Evolutionary conservation across 2,797 vertebrate species (phyloP), one percentile per base, ranked within the genome.

Genomic region (Lophura swinhoii): DNA sequence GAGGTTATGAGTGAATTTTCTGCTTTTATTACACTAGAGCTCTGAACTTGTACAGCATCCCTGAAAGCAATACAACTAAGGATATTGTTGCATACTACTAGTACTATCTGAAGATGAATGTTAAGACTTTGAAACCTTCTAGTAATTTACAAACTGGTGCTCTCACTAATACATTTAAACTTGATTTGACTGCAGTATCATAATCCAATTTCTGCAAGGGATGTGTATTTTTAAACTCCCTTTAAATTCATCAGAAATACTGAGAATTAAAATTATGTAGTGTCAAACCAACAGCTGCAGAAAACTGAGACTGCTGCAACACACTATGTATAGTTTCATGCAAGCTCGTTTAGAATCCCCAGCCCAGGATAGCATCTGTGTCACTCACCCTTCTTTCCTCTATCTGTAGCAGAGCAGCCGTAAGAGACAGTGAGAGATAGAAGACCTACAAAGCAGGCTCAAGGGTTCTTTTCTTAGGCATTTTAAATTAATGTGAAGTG

Each of bases 401-500:
- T 18, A 0, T 21, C 41, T n/a, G 51, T 33, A 87, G 83, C 64
- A n/a, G 9, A 75, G 70, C 83, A 73, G 58, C 67, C 77, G 55
- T 53, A 56, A 49, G 44, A 84, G 76, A 49, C 77, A 78, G 35
- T 0, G 63, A 53, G 44, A 84, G 68, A 46, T 79, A 60, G 0
- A 88, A 94, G 93, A 84, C 22, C 31, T 44, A 23, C 56, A 48
- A 20, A 75, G 83, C 48, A 82, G 64, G 51, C 77, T 84, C 53
- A 1, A 66, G 71, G 71, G 79, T 60, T 93, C 79, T 88, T 91
- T 78, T 88, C 80, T 46, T 24, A 0, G 1, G 71, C 79, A 55
- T 88, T 87, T 91, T 71, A 92, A 93, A 94, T 92, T 53, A 87
- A 82, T 31, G 68, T 70, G 85, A 79, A 93, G 76, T 37, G 77